Evolutionary conservation across 2,888 invertebrate species (phyloP), one percentile per base, ranked within the genome.

Genomic region (Hypercompe scribonia): DNA sequence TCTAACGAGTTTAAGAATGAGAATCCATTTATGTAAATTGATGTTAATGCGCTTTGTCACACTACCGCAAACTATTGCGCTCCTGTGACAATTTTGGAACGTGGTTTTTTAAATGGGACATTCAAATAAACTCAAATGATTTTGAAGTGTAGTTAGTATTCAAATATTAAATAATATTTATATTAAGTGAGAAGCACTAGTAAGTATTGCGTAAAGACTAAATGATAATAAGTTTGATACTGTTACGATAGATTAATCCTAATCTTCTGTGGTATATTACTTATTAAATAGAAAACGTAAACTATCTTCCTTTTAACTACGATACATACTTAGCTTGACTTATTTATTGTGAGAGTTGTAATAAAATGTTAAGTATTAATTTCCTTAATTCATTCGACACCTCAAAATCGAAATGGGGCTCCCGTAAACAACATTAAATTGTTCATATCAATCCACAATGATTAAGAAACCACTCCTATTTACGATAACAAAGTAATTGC

Each of bases 21-120:
- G 83, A 91, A 93, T 91, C 90, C 89, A 89, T 91, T 93, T 92
- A 93, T 92, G 92, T 90, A 92, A 93, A 93, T 92, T 85, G 85
- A 92, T 91, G 91, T 81, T 90, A 92, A 92, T 90, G 81, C 84
- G 79, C 83, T 86, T 88, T 86, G 86, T 86, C 24, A 50, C 50
- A 50, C 24, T 3, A 21, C 46, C 46, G 50, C 50, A n/a, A 54
- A 87, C 87, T 88, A 86, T 79, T 78, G 86, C 86, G 77, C 80
- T 85, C 78, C 79, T 68, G 78, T 78, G 72, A 77, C 70, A 77
- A 80, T 79, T 77, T 71, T 13, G 71, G 68, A 63, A 63, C 50
- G 54, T 33, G 21, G 68, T 31, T 64, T 61, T 67, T 71, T n/a
- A 31, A 70, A n/a, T 24, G 31, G 10, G 58, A 10, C 15, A 73